phyloP scores from a whole-genome alignment of 92 coral and sea anemone genomes.

The Chrysogorgia sp. region DNA sequence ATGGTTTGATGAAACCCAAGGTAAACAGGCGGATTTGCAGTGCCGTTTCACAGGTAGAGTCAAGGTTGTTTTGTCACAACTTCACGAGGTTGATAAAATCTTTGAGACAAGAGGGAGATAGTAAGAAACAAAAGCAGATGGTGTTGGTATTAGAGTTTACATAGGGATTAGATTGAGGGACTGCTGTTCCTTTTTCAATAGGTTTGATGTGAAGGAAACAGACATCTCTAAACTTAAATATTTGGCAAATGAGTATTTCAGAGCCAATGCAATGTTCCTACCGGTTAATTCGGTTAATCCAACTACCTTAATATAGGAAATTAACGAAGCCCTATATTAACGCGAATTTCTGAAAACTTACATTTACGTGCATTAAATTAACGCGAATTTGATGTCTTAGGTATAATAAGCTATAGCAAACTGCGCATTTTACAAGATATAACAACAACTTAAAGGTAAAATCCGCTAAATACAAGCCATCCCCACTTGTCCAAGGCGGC shows the following conservation, averaged over 20 bases:
- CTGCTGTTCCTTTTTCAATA: slow-evolving; percentile 27
- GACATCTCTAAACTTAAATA: background rate
- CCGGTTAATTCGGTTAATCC: slow-evolving; percentile 9
- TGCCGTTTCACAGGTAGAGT: slow-evolving; percentile 79
- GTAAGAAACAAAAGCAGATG: slow-evolving; percentile 67
- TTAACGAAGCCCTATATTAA: slow-evolving; percentile 10
- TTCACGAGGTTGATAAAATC: slow-evolving; percentile 54
- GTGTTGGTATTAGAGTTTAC: slow-evolving; percentile 48
- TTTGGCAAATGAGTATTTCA: slow-evolving; percentile 43
- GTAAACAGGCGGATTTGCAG: slow-evolving; percentile 58
- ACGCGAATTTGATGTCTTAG: slow-evolving; percentile 54
- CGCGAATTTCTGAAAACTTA: slow-evolving; percentile 5
- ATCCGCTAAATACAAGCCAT: slow-evolving; percentile 38
- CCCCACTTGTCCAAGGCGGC: slow-evolving; percentile 52
- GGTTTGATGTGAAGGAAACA: slow-evolving; percentile 8
- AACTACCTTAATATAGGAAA: too few species aligned
- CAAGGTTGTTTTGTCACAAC: slow-evolving; percentile 64
- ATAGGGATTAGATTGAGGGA: slow-evolving; percentile 40
- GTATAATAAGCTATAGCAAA: slow-evolving; percentile 50
- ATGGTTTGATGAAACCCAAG: slow-evolving; percentile 78
- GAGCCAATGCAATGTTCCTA: slow-evolving; percentile 20
- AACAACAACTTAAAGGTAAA: too few species aligned
- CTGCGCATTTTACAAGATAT: too few species aligned
- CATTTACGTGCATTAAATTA: slow-evolving; percentile 48
- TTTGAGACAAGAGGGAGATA: slow-evolving; percentile 51